Evolutionary conservation across 2,797 vertebrate genomes (phyloP).

Genomic region (Setipinna tenuifilis): DNA sequence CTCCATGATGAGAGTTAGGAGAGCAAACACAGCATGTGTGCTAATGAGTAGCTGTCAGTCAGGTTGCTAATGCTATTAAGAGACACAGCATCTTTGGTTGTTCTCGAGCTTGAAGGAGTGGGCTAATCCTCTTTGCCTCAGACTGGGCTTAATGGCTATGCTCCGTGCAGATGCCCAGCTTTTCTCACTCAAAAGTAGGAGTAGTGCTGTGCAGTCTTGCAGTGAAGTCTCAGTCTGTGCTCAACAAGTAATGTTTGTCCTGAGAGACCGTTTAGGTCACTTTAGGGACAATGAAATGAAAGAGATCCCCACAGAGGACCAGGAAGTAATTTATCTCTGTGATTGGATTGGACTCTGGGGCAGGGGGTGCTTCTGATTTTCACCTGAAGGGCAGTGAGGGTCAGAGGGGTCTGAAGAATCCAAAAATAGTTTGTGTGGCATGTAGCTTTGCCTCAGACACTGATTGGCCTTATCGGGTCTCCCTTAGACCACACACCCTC

Average conservation of each 20-base stretch:
- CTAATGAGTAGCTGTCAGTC: background rate
- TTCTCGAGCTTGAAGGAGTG: constrained; percentile 4
- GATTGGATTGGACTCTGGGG: background rate
- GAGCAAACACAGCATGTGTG: background rate
- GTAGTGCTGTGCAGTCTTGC: background rate
- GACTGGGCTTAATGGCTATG: constrained; percentile 33
- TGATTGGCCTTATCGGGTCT: background rate
- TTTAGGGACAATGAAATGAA: background rate
- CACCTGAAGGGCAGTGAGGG: background rate
- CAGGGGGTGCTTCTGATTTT: background rate
- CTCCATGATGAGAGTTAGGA: background rate
- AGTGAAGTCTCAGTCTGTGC: too few species aligned
- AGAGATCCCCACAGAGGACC: background rate
- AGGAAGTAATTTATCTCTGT: background rate
- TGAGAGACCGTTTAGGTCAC: background rate
- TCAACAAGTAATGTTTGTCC: background rate
- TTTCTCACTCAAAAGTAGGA: background rate
- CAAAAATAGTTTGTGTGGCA: background rate
- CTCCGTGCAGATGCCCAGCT: constrained; percentile 22
- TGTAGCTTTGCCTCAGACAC: background rate
- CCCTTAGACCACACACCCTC: background rate
- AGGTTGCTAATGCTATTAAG: constrained; percentile 38
- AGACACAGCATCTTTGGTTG: constrained; percentile 2
- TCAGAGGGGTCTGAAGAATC: background rate
- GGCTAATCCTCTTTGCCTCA: constrained; percentile 44